Conservation (phyloP, 2,113 vertebrate species). For the Paradisaea rubra region DNA sequence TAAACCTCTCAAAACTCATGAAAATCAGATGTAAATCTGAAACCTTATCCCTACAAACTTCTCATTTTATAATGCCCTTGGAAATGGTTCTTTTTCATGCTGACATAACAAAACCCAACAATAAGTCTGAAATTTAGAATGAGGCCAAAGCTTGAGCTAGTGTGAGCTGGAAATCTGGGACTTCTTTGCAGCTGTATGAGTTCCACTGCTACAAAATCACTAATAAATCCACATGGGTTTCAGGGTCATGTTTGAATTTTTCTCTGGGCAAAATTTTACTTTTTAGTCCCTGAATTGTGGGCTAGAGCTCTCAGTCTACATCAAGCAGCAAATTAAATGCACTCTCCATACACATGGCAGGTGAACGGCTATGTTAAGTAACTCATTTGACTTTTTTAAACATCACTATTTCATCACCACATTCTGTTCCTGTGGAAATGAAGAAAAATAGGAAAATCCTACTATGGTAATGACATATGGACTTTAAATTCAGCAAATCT, state of each 20-base stretch:
- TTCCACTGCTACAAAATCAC: not conserved
- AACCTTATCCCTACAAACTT: not conserved
- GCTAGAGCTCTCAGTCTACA: not conserved
- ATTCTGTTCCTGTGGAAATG: not conserved
- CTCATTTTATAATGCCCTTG: not conserved
- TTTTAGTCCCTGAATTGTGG: not conserved
- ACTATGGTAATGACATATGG: rapidly evolving
- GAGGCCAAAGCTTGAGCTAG: not conserved
- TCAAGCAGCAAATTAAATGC: not conserved
- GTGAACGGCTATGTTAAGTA: not conserved
- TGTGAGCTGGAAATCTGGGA: not conserved
- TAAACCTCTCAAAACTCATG: not conserved
- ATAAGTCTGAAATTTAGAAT: not conserved
- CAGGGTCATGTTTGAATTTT: not conserved
- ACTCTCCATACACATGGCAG: not conserved
- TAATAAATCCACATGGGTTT: not conserved
- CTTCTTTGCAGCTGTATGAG: not conserved
- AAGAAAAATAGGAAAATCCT: not conserved
- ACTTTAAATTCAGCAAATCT: not conserved
- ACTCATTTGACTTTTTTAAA: not conserved
- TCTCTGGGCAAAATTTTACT: not conserved
- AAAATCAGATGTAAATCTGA: not conserved
- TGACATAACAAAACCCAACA: not conserved
- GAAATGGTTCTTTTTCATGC: not conserved
- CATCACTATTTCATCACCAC: not conserved